A percentile compares a stretch with the other conserved stretches of the same genome.
Conservation (phyloP, 2,888 invertebrate genomes). For the Drosophila acutilabella region DNA sequence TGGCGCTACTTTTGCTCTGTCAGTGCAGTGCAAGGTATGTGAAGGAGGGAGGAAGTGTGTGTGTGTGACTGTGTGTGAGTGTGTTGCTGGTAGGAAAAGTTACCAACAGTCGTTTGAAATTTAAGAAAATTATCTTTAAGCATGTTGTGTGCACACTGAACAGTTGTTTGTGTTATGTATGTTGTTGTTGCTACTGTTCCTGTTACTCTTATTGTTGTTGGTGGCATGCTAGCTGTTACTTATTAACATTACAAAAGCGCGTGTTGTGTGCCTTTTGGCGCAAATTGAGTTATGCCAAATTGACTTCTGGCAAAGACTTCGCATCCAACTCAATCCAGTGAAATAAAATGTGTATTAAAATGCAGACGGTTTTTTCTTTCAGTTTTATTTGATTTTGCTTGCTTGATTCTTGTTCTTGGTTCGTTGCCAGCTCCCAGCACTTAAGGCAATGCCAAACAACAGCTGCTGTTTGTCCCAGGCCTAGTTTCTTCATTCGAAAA, state of each 20-base stretch:
- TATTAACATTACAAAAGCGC: constrained; percentile 78
- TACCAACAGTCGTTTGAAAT: constrained; percentile 51
- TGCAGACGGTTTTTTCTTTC: constrained; percentile 50
- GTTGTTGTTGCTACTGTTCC: constrained; percentile 29
- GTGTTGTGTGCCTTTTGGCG: constrained; percentile 64
- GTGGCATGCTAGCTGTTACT: constrained; percentile 47
- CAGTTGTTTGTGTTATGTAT: constrained; percentile 30
- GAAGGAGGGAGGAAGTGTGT: neutral
- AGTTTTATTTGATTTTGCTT: constrained; percentile 50
- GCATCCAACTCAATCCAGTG: neutral
- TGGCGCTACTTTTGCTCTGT: constrained; percentile 62
- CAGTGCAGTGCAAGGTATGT: constrained; percentile 43
- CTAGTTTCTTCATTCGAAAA: constrained; percentile 48
- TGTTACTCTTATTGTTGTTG: constrained; percentile 35
- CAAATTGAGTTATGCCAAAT: constrained; percentile 74
- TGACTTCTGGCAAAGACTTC: constrained; percentile 59
- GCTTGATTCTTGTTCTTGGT: constrained; percentile 19
- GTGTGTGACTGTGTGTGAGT: constrained; percentile 18
- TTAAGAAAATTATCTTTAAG: constrained; percentile 73
- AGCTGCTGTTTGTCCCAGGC: constrained; percentile 72
- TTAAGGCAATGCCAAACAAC: constrained; percentile 52
- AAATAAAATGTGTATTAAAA: constrained; percentile 63
- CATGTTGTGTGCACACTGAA: constrained; percentile 38
- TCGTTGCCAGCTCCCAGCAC: constrained; percentile 50
- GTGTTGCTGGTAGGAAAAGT: constrained; percentile 51